Base-by-base conservation (phyloP, 1,140 invertebrate genomes). In the Acarapis woodi region DNA sequence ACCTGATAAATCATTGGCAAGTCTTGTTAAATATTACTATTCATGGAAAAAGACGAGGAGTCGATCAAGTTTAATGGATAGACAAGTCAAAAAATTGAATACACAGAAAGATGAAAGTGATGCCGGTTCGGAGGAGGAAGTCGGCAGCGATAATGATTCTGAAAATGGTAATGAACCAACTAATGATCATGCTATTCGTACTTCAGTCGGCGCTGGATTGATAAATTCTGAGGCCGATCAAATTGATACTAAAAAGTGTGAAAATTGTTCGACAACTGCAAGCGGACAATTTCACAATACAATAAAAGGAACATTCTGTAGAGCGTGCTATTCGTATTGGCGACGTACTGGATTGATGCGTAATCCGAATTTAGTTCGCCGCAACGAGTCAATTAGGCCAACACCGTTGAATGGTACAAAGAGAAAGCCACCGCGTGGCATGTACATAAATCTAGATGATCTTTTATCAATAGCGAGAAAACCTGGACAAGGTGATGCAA, bases 381-480 rank as follows among this genome's bases (percentile, higher is more conserved):
- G 59, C 38, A 56, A 59, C 39, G 56, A 42, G n/a, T 46, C 49
- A 6, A 43, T 42, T n/a, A 48, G 57, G 23, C 54, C 57, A 38
- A 57, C 54, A 40, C 51, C 55, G 10, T 53, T 60, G 39, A 56
- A 56, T 47, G 14, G 14, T 5, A 59, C 80, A 62, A 83, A 83
- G 59, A 67, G 79, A 50, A 78, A 78, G 52, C 76, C 85, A 42
- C 85, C 85, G 22, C 69, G 76, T 44, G 85, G 85, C 55, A 87
- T 96, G 72, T 79, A 83, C 61, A 74, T 94, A 53, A 87, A 85
- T 63, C 75, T 88, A 55, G 83, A 90, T 55, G 85, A 90, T 63
- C 64, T 93, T 48, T 68, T 76, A 39, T 68, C 73, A 32, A 69
- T 90, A 60, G 82, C 79, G 24, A 68, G 66, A 31, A 58, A 67